Conservation (phyloP, 2,888 invertebrate genomes). For the Sarcophaga subvicina region DNA sequence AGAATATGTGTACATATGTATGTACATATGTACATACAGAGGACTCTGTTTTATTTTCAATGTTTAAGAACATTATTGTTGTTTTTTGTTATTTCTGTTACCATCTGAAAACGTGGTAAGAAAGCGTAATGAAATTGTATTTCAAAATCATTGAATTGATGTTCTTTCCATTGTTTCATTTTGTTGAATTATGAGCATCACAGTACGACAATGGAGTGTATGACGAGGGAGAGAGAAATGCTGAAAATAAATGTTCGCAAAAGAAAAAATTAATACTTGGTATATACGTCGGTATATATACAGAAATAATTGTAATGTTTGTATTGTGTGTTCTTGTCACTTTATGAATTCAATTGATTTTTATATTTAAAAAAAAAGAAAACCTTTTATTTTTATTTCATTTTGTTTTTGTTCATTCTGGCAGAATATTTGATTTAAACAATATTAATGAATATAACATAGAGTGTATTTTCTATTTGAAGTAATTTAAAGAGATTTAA, state of each 20-base stretch:
- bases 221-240: background rate
- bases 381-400: background rate
- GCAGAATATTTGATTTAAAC: background rate
- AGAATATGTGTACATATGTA: background rate
- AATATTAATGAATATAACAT: background rate
- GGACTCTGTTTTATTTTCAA: constrained; percentile 8
- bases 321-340: constrained; percentile 18
- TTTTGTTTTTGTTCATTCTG: background rate
- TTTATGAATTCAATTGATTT: constrained; percentile 18
- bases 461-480: background rate
- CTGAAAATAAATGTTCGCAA: background rate
- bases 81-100: background rate
- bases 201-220: background rate
- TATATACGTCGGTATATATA: background rate
- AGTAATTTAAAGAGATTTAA: too few relatives aligned
- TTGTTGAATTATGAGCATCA: constrained; percentile 32
- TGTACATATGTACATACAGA: background rate
- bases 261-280: background rate
- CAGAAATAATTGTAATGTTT: constrained; percentile 12
- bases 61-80: constrained; percentile 11
- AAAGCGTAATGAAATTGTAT: constrained; percentile 3
- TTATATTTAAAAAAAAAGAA: background rate
- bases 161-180: constrained; percentile 33
- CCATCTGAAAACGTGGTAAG: constrained; percentile 1
- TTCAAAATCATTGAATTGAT: constrained; percentile 34